Percentiles rank a stretch among this genome's conserved stretches.
phyloP scores from a whole-genome alignment of 2,797 vertebrate species.

The Neostethus bicornis region DNA sequence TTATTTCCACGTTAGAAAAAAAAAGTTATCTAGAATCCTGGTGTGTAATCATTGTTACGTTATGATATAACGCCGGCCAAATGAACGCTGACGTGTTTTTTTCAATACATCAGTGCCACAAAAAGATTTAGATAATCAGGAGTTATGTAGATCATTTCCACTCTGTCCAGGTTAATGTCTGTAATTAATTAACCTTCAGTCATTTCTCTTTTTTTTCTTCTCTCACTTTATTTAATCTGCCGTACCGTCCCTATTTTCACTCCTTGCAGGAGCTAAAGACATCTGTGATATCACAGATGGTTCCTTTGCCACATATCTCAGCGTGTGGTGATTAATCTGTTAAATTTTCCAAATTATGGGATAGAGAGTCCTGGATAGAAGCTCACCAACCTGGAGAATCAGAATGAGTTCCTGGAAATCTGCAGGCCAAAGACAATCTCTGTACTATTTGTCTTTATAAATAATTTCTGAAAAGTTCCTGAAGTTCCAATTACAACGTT shows the following conservation, averaged over 20 bases:
- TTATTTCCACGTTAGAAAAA: slow-evolving; percentile 11
- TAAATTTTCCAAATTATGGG: background rate
- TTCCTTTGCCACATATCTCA: too few species aligned
- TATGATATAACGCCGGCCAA: slow-evolving; percentile 8
- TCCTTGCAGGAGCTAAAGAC: background rate
- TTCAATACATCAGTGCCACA: background rate
- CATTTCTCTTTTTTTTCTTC: background rate
- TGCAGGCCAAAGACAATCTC: background rate
- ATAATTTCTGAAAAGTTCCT: background rate
- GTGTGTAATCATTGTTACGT: slow-evolving; percentile 10
- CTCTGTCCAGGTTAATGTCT: background rate
- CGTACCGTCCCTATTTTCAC: background rate
- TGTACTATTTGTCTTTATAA: background rate
- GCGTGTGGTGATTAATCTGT: background rate
- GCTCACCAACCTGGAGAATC: background rate
- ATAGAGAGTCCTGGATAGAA: background rate
- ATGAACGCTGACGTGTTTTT: slow-evolving; percentile 11
- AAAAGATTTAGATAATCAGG: background rate
- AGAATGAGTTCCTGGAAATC: background rate
- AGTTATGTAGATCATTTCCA: slow-evolving; percentile 2
- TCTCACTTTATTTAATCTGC: background rate
- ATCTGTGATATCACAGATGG: too few species aligned
- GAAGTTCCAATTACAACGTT: background rate
- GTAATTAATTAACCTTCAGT: background rate
- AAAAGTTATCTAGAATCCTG: slow-evolving; percentile 6